Evolutionary conservation across 2,113 vertebrate species (phyloP), one percentile per base, ranked within the genome.

Genomic region (Candoia aspera): DNA sequence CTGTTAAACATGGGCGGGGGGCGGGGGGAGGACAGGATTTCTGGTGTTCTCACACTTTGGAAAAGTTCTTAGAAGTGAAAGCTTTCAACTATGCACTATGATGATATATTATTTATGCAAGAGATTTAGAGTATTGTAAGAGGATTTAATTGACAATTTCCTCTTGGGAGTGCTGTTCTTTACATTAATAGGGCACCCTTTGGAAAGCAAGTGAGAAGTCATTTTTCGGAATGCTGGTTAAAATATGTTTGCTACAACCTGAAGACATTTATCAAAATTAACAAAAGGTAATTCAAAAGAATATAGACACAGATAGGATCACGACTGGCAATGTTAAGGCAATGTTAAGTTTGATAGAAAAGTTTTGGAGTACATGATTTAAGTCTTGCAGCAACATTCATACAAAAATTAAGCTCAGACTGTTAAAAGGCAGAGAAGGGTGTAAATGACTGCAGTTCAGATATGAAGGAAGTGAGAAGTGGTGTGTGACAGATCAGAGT

Each of bases 391-490:
- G 19, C 26, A 79, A 23, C 86, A 42, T 83, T 84, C 11, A 8
- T 49, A 73, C 62, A 46, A n/a, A 54, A 85, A 87, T 42, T 42
- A 79, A 91, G 53, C 4, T 17, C 42, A 53, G 26, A 53, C 19
- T 33, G 24, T 84, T 87, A 60, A 90, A 87, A 42, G 26, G 55
- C 46, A 53, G 24, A 83, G 55, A 26, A 33, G 85, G 58, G 64
- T 88, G 64, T 93, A 42, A 90, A 93, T 90, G 57, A 24, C 42
- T 84, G 49, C 57, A 57, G 46, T 88, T 84, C 13, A 26, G 10
- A 17, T 91, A 93, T 29, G 84, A 88, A 64, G 57, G 89, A 91
- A 46, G 57, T 88, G 92, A 84, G 89, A 93, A 93, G 58, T 88
- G 86, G 29, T 88, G 89, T 90, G 89, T 88, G 86, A 64, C 86